Base-by-base conservation (phyloP, 53 echinoderm and acorn worm species). In the Crossaster papposus region DNA sequence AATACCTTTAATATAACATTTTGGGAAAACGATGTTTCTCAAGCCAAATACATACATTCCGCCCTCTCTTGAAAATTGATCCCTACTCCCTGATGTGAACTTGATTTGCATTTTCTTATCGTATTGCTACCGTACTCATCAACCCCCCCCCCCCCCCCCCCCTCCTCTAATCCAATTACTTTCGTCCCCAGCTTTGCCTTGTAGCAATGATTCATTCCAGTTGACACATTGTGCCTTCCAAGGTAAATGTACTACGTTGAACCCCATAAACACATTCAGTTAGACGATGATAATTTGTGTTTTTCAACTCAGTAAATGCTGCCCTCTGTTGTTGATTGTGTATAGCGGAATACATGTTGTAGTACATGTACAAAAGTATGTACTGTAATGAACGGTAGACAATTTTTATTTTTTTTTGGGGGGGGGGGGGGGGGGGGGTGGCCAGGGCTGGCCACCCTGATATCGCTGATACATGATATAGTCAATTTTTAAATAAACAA, bases 291-390 rank as follows among this genome's bases (percentile, higher is more conserved):
- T n/a, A n/a, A n/a, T n/a, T 33, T 4, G 36, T 35, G 74, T 68
- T 36, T 55, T 80, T 58, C 32, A 20, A n/a, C n/a, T n/a, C n/a
- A 81, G 62, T 32, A 32, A 63, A 81, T 81, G 58, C 81, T 32
- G 81, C 81, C 81, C 81, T 81, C 81, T 64, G 54, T 30, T 81
- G 81, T 51, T 53, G 54, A 54, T 13, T 79, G 29, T 30, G 11
- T 53, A 29, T 51, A n/a, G 38, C 13, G 50, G 79, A n/a, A 50
- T 58, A 3, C 0, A 58, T 58, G 22, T 58, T 58, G 22, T 2
- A 0, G 12, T n/a, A n/a, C n/a, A n/a, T n/a, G n/a, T n/a, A n/a
- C n/a, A n/a, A n/a, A n/a, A n/a, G n/a, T n/a, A n/a, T n/a, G n/a
- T 15, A 58, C 58, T 44, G 44, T 44, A 58, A 58, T 4, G 17